Evolutionary conservation across 2,888 invertebrate genomes (phyloP).

Genomic region (Lordiphosa fenestrarum): DNA sequence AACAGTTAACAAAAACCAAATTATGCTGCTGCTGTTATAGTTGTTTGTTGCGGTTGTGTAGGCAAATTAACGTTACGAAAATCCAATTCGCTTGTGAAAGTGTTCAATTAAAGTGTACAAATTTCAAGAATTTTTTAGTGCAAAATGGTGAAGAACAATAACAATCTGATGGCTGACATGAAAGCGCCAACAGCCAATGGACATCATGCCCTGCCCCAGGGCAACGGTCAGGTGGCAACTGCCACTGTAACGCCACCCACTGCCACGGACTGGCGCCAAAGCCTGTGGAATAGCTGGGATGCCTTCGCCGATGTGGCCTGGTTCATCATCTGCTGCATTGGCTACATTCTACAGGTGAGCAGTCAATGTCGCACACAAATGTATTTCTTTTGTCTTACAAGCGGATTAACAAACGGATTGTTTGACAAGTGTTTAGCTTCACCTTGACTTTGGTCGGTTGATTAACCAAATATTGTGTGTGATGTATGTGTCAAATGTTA

Average conservation of each 20-base stretch:
- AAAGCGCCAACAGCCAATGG: slow-evolving; percentile 26
- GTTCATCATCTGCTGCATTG: slow-evolving; percentile 77
- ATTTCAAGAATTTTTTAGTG: not conserved
- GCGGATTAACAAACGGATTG: not conserved
- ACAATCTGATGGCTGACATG: slow-evolving; percentile 41
- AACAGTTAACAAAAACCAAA: slow-evolving; percentile 27
- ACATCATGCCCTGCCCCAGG: slow-evolving; percentile 33
- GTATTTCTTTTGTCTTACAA: not conserved
- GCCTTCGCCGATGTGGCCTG: slow-evolving; percentile 73
- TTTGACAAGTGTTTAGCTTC: slow-evolving; percentile 33
- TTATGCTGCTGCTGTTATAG: slow-evolving; percentile 26
- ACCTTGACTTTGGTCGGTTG: slow-evolving; percentile 22
- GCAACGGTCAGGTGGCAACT: slow-evolving; percentile 29
- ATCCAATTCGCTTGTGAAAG: slow-evolving; percentile 18
- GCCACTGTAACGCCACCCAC: slow-evolving; percentile 5
- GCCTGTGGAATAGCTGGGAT: slow-evolving; percentile 66
- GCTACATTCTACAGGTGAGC: slow-evolving; percentile 78
- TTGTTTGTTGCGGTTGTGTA: slow-evolving; percentile 38
- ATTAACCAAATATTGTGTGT: slow-evolving; percentile 37
- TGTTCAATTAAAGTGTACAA: slow-evolving; percentile 11
- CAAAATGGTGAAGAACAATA: slow-evolving; percentile 73
- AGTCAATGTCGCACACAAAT: not conserved
- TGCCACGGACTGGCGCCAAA: slow-evolving; percentile 35
- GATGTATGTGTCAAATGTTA: slow-evolving; percentile 20
- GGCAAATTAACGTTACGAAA: slow-evolving; percentile 26